Evolutionary conservation across 2,797 vertebrate genomes (phyloP).

Genomic region (Enteromius thamalakanensis): DNA sequence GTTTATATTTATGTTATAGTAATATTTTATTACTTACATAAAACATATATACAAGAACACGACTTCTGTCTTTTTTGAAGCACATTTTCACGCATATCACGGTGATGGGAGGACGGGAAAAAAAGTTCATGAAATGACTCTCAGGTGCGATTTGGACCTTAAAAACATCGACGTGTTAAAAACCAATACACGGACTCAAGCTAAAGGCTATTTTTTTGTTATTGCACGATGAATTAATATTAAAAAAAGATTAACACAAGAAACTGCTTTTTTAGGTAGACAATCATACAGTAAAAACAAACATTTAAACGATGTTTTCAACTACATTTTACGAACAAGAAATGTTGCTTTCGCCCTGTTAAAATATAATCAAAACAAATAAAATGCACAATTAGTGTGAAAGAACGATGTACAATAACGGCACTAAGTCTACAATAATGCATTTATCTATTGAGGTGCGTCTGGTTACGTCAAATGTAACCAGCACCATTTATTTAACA

Average conservation of each 20-base stretch:
- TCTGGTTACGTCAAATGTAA: neutral
- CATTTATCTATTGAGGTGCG: neutral
- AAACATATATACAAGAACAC: constrained; percentile 97
- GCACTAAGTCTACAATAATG: neutral
- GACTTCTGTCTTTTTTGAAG: constrained; percentile 90
- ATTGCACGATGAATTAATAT: neutral
- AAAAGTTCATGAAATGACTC: neutral
- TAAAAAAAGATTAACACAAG: neutral
- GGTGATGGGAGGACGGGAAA: neutral
- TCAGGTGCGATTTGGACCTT: neutral
- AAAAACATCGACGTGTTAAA: neutral
- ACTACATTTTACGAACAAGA: neutral
- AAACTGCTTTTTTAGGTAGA: neutral
- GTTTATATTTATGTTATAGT: constrained; percentile 99
- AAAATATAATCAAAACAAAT: neutral
- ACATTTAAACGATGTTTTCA: neutral
- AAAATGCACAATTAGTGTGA: neutral
- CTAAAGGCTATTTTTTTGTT: neutral
- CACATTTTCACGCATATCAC: constrained; percentile 41
- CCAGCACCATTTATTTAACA: neutral
- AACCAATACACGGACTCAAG: neutral
- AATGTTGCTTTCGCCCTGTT: neutral
- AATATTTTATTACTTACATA: constrained; percentile 99
- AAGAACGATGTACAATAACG: neutral
- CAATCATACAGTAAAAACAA: neutral